Percentiles rank a stretch among this genome's conserved stretches.
These are phyloP conservation scores for Helarctos malayanus DNA, from an alignment of 2,797 vertebrate species.

Conservation along the genomic window DNA sequence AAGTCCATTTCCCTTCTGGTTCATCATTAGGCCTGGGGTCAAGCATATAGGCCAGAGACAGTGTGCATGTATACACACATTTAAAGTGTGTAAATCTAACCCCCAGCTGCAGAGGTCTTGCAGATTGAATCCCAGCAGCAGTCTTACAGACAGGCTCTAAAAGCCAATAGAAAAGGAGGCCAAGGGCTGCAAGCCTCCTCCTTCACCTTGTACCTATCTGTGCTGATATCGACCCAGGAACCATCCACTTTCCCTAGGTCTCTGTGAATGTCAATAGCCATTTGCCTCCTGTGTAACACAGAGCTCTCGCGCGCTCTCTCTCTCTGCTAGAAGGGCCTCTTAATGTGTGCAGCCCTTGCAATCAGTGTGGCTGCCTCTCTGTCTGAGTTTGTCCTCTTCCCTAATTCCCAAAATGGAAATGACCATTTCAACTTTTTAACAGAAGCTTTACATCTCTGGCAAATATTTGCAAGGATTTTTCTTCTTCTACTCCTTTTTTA, in stretches of 20 bases:
- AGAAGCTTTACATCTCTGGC: background rate
- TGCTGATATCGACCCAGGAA: background rate
- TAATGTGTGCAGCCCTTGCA: background rate
- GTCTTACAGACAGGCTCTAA: background rate
- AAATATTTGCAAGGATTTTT: background rate
- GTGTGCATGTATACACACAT: rapidly evolving
- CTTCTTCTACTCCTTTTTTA: background rate
- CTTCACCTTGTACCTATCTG: background rate
- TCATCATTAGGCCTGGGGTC: background rate
- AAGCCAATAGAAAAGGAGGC: background rate
- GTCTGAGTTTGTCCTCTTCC: background rate
- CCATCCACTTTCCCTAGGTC: background rate
- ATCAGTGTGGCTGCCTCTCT: background rate
- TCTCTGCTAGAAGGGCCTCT: background rate
- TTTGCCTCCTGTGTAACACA: background rate
- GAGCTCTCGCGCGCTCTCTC: background rate
- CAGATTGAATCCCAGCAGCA: background rate
- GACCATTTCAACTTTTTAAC: background rate
- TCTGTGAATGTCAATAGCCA: background rate
- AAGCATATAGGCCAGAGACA: background rate
- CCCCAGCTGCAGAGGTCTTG: background rate
- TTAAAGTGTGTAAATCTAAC: background rate
- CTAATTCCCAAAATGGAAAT: background rate
- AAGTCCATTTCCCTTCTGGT: background rate
- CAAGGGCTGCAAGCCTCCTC: background rate